A percentile compares a stretch with the other conserved stretches of the same genome.
Evolutionary conservation across 2,797 vertebrate genomes (phyloP).

Genomic region (Fratercula arctica): DNA sequence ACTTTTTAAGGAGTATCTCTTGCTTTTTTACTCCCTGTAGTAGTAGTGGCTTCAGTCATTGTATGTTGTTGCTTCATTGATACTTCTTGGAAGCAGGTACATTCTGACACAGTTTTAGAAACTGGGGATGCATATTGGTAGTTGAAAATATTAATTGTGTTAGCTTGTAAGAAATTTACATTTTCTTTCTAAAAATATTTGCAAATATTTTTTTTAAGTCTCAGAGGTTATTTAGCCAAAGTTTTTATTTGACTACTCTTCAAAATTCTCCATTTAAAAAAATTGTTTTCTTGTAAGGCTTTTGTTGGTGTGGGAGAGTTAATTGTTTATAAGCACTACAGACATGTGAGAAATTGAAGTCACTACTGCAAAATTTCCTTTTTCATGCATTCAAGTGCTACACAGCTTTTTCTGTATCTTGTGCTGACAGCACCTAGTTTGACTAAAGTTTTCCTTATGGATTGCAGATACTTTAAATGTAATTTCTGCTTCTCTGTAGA

Average conservation of each 20-base stretch:
- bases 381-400: background rate
- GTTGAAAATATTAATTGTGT: background rate
- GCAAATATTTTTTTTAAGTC: background rate
- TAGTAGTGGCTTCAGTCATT: background rate
- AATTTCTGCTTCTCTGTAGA: background rate
- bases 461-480: conserved; percentile 22
- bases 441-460: background rate
- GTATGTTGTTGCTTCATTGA: background rate
- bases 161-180: background rate
- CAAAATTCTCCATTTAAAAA: background rate
- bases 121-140: background rate
- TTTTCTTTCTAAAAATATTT: background rate
- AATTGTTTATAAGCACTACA: background rate
- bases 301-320: background rate
- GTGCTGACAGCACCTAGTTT: background rate
- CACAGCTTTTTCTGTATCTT: background rate
- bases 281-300: background rate
- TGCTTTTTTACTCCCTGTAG: background rate
- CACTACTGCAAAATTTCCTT: background rate
- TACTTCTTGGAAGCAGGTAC: background rate
- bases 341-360: background rate
- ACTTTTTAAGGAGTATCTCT: background rate
- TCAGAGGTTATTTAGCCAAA: background rate
- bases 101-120: background rate
- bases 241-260: background rate